phyloP scores from a whole-genome alignment of 2,113 vertebrate genomes.

The Natator depressus region DNA sequence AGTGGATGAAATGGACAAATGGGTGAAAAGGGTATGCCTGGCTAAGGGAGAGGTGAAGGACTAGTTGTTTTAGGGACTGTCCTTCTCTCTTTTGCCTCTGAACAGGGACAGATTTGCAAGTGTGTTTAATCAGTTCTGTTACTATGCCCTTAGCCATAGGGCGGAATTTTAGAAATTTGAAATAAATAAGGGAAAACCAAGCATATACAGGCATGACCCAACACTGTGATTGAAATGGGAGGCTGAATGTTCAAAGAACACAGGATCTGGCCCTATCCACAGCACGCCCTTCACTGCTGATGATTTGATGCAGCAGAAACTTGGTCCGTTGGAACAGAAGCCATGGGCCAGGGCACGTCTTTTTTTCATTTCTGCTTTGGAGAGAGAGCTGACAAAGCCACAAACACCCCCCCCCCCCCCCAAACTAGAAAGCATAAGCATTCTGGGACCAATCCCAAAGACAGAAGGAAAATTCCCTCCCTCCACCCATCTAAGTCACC shows the following conservation, averaged over 20 bases:
- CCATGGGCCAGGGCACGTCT: background rate
- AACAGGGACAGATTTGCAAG: background rate
- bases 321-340: background rate
- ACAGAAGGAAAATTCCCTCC: background rate
- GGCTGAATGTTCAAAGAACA: background rate
- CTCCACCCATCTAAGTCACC: background rate
- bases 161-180: background rate
- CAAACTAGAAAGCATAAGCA: background rate
- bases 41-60: background rate
- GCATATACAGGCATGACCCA: background rate
- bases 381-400: background rate
- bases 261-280: background rate
- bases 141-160: background rate
- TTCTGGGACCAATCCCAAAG: background rate
- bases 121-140: background rate
- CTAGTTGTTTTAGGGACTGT: background rate
- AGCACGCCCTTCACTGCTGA: background rate
- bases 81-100: background rate
- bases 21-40: background rate
- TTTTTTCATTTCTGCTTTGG: background rate
- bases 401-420: rapidly evolving
- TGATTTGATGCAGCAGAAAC: background rate
- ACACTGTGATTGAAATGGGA: background rate
- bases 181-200: background rate
- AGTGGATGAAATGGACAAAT: background rate